Evolutionary conservation across 2,797 vertebrate species (phyloP).

Genomic region (Cuniculus paca): DNA sequence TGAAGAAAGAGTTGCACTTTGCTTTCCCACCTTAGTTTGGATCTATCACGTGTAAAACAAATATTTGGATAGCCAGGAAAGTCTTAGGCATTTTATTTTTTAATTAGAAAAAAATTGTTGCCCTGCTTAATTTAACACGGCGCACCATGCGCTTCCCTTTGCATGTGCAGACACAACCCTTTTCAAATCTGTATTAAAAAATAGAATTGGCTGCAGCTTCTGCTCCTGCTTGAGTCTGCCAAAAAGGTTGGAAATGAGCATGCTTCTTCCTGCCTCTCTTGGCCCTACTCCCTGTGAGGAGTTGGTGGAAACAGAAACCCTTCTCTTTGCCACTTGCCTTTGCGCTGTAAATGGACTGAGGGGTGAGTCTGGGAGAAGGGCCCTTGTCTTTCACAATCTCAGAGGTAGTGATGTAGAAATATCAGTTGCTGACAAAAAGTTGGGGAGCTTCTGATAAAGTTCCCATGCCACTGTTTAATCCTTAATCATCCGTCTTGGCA

Average conservation of each 20-base stretch:
- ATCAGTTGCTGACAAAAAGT: constrained; percentile 58
- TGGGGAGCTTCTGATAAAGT: constrained; percentile 74
- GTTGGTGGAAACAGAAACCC: constrained; percentile 49
- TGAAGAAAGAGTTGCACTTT: background rate
- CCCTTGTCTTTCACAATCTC: constrained; percentile 61
- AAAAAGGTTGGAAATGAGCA: constrained; percentile 78
- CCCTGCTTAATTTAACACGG: constrained; percentile 63
- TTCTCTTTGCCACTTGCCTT: constrained; percentile 71
- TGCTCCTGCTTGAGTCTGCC: constrained; percentile 74
- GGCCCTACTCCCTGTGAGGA: constrained; percentile 68
- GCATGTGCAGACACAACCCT: constrained; percentile 77
- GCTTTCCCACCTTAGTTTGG: background rate
- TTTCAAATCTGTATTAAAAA: constrained; percentile 81
- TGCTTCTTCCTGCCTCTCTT: constrained; percentile 81
- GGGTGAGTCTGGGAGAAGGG: constrained; percentile 50
- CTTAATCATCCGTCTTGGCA: constrained; percentile 81
- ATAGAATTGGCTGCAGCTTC: constrained; percentile 79
- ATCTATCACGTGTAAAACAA: background rate
- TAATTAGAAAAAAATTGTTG: constrained; percentile 22
- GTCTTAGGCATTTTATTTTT: background rate
- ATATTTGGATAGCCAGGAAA: constrained; percentile 36
- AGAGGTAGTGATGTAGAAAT: constrained; percentile 69
- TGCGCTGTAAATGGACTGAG: constrained; percentile 33
- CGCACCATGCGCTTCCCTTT: constrained; percentile 58
- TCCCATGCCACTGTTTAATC: constrained; percentile 78